phyloP scores from a whole-genome alignment of 2,888 invertebrate species.

The Sesamia inferens region DNA sequence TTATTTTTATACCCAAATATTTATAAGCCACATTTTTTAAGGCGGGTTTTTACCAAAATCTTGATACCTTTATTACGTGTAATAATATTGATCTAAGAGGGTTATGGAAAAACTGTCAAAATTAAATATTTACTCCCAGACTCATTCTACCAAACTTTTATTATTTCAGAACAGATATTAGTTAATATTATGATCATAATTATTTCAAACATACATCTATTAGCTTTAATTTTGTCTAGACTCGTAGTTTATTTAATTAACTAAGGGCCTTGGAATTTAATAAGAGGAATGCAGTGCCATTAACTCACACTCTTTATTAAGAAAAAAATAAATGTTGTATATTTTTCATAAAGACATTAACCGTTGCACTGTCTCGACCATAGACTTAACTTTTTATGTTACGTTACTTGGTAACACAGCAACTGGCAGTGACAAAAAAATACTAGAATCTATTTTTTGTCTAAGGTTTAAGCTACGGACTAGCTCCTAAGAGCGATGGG shows the following conservation, averaged over 20 bases:
- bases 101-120: no score
- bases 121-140: no score
- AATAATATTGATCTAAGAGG: no score
- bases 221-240: slow-evolving; percentile 58
- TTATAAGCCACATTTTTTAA: no score
- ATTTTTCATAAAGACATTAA: slow-evolving; percentile 30
- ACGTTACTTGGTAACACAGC: slow-evolving; percentile 3
- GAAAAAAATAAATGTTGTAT: slow-evolving; percentile 38
- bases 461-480: not conserved
- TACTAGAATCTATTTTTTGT: not conserved
- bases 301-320: slow-evolving; percentile 11
- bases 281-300: slow-evolving; percentile 43
- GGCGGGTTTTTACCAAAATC: no score
- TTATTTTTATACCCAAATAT: no score
- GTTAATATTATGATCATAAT: not conserved
- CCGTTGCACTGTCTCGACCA: slow-evolving; percentile 13
- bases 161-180: no score
- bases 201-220: slow-evolving; percentile 14
- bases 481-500: no score
- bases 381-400: slow-evolving; percentile 9
- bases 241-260: slow-evolving; percentile 42
- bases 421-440: slow-evolving; percentile 13
- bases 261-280: slow-evolving; percentile 47
- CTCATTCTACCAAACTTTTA: no score
- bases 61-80: no score